phyloP scores from a whole-genome alignment of 2,113 vertebrate genomes.

The Myanophis thanlyinensis region DNA sequence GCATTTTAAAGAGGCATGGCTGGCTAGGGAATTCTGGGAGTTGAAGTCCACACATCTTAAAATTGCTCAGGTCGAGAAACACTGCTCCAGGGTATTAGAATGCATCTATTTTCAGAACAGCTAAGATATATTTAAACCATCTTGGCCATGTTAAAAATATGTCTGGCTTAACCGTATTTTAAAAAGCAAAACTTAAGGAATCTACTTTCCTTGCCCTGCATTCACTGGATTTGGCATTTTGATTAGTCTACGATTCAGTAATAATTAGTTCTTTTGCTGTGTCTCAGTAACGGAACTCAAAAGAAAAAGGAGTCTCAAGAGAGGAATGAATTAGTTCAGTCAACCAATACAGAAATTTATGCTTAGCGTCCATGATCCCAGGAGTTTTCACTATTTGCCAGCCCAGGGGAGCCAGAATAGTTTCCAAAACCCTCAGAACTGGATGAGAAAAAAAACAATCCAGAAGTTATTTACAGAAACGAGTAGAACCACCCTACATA shows the following conservation, averaged over 20 bases:
- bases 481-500: not conserved
- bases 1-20: not conserved
- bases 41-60: not conserved
- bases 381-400: not conserved
- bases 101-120: not conserved
- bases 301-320: not conserved
- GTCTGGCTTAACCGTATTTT: not conserved
- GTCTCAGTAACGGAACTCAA: not conserved
- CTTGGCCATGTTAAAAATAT: not conserved
- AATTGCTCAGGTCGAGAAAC: not conserved
- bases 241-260: not conserved
- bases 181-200: not conserved
- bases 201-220: not conserved
- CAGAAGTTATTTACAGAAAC: not conserved
- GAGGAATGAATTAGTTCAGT: not conserved
- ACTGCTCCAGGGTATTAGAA: not conserved
- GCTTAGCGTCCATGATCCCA: not conserved
- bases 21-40: not conserved
- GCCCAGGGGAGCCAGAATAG: not conserved
- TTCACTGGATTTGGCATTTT: not conserved
- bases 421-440: not conserved
- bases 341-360: not conserved
- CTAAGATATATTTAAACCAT: not conserved
- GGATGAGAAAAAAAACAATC: not conserved
- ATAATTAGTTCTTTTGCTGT: not conserved